phyloP scores from a whole-genome alignment of 2,888 invertebrate genomes.

The Cyaniris semiargus region DNA sequence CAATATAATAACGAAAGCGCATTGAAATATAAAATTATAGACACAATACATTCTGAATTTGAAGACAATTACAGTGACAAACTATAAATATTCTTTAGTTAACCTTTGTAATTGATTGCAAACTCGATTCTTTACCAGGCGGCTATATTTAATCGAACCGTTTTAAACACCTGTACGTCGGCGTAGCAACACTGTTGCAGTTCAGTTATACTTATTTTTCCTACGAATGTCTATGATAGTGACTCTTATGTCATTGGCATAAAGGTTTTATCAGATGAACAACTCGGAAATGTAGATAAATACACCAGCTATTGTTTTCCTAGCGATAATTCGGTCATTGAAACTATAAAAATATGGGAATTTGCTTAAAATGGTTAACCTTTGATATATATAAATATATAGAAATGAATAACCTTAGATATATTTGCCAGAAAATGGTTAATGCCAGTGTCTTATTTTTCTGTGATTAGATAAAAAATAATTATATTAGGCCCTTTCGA shows the following conservation, averaged over 20 bases:
- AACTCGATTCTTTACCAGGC: neutral
- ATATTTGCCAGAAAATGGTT: too few species aligned
- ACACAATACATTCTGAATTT: neutral
- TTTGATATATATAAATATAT: too few species aligned
- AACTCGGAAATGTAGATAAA: neutral
- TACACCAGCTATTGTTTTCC: neutral
- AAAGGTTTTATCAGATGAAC: neutral
- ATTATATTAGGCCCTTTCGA: too few species aligned
- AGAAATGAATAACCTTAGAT: too few species aligned
- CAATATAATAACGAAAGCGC: too few species aligned
- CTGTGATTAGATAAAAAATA: too few species aligned
- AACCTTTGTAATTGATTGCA: conserved; percentile 3
- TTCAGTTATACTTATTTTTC: neutral
- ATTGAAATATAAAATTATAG: neutral
- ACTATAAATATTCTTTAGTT: conserved; percentile 4
- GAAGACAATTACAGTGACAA: neutral
- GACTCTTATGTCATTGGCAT: too few species aligned
- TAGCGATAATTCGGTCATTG: neutral
- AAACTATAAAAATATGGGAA: neutral
- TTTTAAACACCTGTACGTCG: neutral
- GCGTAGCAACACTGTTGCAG: neutral
- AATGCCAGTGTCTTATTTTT: too few species aligned
- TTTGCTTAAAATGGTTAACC: neutral
- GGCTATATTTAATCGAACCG: conserved; percentile 3
- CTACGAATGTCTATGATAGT: too few species aligned